phyloP scores from a whole-genome alignment of 1,140 invertebrate species.

The Aphelenchoides avenae region DNA sequence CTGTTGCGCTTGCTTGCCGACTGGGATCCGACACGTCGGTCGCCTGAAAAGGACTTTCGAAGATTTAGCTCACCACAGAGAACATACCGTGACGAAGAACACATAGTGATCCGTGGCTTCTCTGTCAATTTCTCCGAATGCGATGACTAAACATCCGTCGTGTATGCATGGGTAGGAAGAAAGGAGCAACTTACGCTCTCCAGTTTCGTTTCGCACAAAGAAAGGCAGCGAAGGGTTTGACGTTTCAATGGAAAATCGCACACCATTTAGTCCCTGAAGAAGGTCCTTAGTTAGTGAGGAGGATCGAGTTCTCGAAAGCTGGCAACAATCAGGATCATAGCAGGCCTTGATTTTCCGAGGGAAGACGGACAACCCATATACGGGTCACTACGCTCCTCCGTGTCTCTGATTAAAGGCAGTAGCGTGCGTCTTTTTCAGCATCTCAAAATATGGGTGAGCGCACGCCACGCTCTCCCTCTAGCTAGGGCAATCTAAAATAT shows the following conservation, averaged over 20 bases:
- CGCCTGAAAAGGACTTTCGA: background rate
- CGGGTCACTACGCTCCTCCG: no score
- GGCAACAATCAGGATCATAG: background rate
- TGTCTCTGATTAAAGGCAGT: no score
- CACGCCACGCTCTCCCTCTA: no score
- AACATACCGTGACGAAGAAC: slow-evolving; percentile 38
- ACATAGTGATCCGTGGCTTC: slow-evolving; percentile 35
- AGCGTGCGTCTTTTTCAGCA: no score
- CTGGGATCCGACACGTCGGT: background rate
- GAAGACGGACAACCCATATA: slow-evolving; percentile 5
- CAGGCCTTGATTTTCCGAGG: background rate
- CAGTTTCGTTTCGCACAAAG: no score
- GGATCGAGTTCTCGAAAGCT: slow-evolving; percentile 6
- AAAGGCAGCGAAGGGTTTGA: slow-evolving; percentile 40
- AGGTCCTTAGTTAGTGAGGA: slow-evolving; percentile 7
- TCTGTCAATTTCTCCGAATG: slow-evolving; percentile 49
- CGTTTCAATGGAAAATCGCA: slow-evolving; percentile 27
- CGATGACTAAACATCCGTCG: slow-evolving; percentile 20
- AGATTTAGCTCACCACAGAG: background rate
- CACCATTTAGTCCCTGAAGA: slow-evolving; percentile 6
- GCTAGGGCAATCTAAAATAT: no score
- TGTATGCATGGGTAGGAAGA: slow-evolving; percentile 6
- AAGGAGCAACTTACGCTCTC: no score
- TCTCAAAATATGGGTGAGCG: no score
- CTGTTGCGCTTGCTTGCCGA: slow-evolving; percentile 11